A percentile compares a stretch with the other conserved stretches of the same genome.
These are phyloP conservation scores for Nephotettix cincticeps DNA, from an alignment of 1,140 invertebrate species.

Conservation along the genomic window DNA sequence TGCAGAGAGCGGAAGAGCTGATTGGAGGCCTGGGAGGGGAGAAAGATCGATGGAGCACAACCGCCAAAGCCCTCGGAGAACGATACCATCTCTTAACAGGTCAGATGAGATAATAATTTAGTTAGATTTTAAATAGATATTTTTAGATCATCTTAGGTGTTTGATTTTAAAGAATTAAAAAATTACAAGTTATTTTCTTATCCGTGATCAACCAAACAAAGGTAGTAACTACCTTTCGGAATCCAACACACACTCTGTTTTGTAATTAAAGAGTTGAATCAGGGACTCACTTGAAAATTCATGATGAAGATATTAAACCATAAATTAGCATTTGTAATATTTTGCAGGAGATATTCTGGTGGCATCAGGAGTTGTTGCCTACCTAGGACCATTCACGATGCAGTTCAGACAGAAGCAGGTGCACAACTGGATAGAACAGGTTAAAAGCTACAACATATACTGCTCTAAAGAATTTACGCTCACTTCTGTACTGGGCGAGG, in stretches of 20 bases:
- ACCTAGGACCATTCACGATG: constrained; percentile 87
- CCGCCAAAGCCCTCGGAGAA: constrained; percentile 70
- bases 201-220: too few species aligned
- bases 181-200: too few species aligned
- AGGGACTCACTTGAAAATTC: too few species aligned
- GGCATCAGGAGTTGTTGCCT: constrained; percentile 85
- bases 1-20: constrained; percentile 90
- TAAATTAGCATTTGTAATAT: too few species aligned
- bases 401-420: constrained; percentile 70
- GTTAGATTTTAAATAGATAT: too few species aligned
- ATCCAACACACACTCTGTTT: too few species aligned
- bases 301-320: too few species aligned
- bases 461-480: constrained; percentile 76
- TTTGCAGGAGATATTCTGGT: constrained; percentile 78
- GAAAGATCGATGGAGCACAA: constrained; percentile 76
- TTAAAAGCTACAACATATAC: constrained; percentile 65
- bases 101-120: too few species aligned
- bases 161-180: too few species aligned
- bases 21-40: constrained; percentile 85
- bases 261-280: too few species aligned
- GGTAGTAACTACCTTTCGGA: too few species aligned
- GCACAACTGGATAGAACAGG: constrained; percentile 68
- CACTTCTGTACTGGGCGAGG: constrained; percentile 75
- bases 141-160: too few species aligned
- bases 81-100: constrained; percentile 56